Conservation (phyloP, 2,797 vertebrate species). For the Cheirogaleus major region DNA sequence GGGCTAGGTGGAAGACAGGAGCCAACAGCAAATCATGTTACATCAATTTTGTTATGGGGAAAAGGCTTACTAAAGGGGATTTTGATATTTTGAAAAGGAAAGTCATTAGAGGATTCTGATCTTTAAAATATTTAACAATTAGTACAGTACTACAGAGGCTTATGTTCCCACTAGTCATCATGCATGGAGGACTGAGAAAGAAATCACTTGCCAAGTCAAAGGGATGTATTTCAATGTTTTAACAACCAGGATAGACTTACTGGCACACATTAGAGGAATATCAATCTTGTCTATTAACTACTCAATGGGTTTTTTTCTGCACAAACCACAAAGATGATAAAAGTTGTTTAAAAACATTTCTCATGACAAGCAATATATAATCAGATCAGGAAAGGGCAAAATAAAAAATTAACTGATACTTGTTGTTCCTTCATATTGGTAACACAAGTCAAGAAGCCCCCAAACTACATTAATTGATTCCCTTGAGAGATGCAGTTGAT, state of each 20-base stretch:
- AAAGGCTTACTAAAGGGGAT: not conserved
- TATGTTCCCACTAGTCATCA: not conserved
- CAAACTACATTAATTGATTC: not conserved
- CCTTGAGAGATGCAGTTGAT: not conserved
- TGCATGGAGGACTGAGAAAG: not conserved
- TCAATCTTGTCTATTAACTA: not conserved
- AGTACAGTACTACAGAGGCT: not conserved
- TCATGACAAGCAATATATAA: not conserved
- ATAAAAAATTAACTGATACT: constrained; percentile 15
- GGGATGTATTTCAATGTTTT: not conserved
- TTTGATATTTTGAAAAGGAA: constrained; percentile 34
- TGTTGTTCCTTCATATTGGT: constrained; percentile 46
- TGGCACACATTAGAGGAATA: not conserved
- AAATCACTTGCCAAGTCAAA: not conserved
- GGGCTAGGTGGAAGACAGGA: not conserved
- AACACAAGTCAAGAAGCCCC: not conserved
- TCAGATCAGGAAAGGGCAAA: not conserved
- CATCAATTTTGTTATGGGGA: not conserved
- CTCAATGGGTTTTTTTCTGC: not conserved
- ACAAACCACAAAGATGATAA: constrained; percentile 29
- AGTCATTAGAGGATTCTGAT: not conserved
- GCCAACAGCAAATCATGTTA: not conserved
- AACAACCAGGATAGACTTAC: not conserved
- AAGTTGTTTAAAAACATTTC: constrained; percentile 32
- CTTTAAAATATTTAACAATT: constrained; percentile 4